These are phyloP conservation scores for Caenorhabditis virilis DNA, from an alignment of 2,888 invertebrate species.

Conservation along the genomic window DNA sequence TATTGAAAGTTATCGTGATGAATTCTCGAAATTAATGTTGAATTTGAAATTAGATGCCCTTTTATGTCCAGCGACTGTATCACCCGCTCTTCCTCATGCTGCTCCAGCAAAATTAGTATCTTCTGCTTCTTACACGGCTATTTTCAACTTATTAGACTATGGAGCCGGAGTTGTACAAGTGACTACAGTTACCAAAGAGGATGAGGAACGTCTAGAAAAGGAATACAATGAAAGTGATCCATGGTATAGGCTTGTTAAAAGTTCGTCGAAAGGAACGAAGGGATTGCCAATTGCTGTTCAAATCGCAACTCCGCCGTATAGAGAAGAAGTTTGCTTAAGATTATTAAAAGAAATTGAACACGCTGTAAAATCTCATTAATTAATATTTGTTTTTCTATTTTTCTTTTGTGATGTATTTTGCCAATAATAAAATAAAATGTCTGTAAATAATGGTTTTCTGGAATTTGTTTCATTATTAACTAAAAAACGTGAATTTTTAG, in stretches of 20 bases:
- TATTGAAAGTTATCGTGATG: constrained; percentile 51
- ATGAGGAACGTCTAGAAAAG: constrained; percentile 48
- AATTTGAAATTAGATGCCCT: constrained; percentile 44
- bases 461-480: too few species aligned
- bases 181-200: constrained; percentile 59
- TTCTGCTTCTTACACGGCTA: constrained; percentile 62
- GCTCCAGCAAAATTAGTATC: constrained; percentile 49
- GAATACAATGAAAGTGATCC: constrained; percentile 52
- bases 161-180: constrained; percentile 69
- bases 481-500: too few species aligned
- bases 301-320: too few species aligned
- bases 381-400: too few species aligned
- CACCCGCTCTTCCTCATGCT: constrained; percentile 52
- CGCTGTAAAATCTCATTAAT: too few species aligned
- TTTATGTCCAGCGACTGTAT: constrained; percentile 47
- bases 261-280: too few species aligned
- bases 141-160: constrained; percentile 69
- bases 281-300: too few species aligned
- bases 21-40: constrained; percentile 45
- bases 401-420: too few species aligned
- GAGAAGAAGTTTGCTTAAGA: too few species aligned
- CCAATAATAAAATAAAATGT: too few species aligned
- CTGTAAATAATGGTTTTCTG: too few species aligned
- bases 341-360: too few species aligned
- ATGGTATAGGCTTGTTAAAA: constrained; percentile 50